phyloP scores from a whole-genome alignment of 1,140 invertebrate species.

The Ditylenchus dipsaci region DNA sequence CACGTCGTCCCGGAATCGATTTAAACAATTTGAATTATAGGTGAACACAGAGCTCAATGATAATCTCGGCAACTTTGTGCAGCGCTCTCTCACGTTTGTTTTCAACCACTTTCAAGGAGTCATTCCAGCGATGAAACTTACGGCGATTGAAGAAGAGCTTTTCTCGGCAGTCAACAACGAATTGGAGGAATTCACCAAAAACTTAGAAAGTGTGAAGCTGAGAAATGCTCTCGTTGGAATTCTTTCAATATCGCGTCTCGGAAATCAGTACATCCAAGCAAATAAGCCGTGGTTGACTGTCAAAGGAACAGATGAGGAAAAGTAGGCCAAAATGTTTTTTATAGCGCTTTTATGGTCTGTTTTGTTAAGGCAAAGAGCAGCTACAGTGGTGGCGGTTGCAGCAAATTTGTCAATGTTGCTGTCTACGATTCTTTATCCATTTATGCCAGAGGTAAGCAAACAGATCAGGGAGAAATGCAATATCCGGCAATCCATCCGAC shows the following conservation, averaged over 20 bases:
- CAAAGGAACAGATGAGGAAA: constrained; percentile 75
- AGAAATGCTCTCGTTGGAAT: constrained; percentile 81
- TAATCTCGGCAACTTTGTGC: constrained; percentile 96
- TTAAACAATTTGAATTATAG: constrained; percentile 50
- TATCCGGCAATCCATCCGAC: constrained; percentile 62
- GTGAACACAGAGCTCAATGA: constrained; percentile 94
- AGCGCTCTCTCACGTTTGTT: constrained; percentile 78
- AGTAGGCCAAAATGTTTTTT: constrained; percentile 64
- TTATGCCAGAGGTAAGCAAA: constrained; percentile 77
- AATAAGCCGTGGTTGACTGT: constrained; percentile 89
- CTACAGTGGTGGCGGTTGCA: constrained; percentile 77
- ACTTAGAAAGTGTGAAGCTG: constrained; percentile 73
- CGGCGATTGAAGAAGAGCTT: constrained; percentile 70
- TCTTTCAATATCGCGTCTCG: constrained; percentile 78
- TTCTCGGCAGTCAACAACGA: constrained; percentile 78
- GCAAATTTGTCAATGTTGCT: constrained; percentile 79
- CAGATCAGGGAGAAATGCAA: constrained; percentile 72
- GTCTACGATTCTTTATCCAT: constrained; percentile 77
- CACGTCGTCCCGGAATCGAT: too few relatives aligned
- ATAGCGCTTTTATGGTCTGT: not conserved
- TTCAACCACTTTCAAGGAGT: constrained; percentile 76
- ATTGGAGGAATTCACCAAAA: constrained; percentile 71
- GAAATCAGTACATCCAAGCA: constrained; percentile 92
- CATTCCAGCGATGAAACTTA: constrained; percentile 71
- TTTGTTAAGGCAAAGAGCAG: constrained; percentile 68